Conservation (phyloP, 64 coral and sea anemone species). For the Montipora sp. region DNA sequence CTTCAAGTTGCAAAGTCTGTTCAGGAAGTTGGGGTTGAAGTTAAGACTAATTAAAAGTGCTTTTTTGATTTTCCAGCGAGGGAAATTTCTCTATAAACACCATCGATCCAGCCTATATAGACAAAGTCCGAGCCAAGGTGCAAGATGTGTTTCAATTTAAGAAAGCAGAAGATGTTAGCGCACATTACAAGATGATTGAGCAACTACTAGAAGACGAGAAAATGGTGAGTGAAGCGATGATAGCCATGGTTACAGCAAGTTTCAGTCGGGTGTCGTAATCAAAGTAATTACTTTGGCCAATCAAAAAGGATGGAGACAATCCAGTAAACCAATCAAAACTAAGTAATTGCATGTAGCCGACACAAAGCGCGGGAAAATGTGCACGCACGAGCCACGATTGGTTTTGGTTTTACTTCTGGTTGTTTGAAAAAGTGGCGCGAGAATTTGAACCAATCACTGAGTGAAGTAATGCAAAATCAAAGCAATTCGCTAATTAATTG, state of each 20-base stretch:
- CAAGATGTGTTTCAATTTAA: constrained; percentile 84
- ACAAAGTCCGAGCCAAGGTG: constrained; percentile 80
- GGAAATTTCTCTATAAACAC: constrained; percentile 63
- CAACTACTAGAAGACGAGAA: constrained; percentile 92
- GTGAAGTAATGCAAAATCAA: too few relatives aligned
- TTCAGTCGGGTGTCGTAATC: background rate
- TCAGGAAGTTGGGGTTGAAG: background rate
- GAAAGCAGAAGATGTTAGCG: constrained; percentile 67
- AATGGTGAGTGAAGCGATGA: constrained; percentile 74
- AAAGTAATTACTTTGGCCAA: too few relatives aligned
- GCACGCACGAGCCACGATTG: too few relatives aligned
- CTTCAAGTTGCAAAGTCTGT: too few relatives aligned
- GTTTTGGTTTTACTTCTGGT: too few relatives aligned
- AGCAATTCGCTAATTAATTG: too few relatives aligned
- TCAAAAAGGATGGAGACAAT: too few relatives aligned
- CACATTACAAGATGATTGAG: constrained; percentile 86
- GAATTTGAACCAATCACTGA: too few relatives aligned
- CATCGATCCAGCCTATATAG: constrained; percentile 88
- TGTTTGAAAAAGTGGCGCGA: too few relatives aligned
- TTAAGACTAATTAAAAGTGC: background rate
- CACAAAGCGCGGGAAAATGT: too few relatives aligned
- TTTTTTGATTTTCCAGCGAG: constrained; percentile 43
- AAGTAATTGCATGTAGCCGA: too few relatives aligned
- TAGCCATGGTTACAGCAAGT: background rate
- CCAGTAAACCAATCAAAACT: too few relatives aligned